Conservation (phyloP, 2,888 invertebrate species). For the Lasioglossum morio region DNA sequence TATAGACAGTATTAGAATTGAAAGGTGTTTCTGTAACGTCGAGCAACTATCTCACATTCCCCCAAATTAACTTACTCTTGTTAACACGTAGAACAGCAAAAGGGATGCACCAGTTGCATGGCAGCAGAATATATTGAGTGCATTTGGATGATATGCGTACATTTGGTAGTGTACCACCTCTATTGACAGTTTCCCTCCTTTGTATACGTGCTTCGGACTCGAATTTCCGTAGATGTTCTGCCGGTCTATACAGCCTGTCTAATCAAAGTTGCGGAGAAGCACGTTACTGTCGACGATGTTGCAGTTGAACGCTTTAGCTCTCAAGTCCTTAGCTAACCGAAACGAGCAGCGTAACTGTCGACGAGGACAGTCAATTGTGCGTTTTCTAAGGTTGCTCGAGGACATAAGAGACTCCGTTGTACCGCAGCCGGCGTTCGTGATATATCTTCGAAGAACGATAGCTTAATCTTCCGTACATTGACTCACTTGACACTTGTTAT, state of each 20-base stretch:
- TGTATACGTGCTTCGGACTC: background rate
- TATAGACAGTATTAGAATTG: background rate
- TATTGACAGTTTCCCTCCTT: background rate
- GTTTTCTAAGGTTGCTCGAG: constrained; percentile 34
- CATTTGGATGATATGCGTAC: background rate
- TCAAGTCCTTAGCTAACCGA: background rate
- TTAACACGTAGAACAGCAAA: background rate
- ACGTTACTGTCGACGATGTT: background rate
- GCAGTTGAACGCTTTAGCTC: constrained; percentile 5
- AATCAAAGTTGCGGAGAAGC: constrained; percentile 43
- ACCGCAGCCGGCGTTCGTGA: background rate
- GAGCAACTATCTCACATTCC: background rate
- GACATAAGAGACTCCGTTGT: background rate
- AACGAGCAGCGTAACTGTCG: constrained; percentile 11
- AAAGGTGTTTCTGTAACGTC: background rate
- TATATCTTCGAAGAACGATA: constrained; percentile 1
- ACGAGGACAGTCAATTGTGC: constrained; percentile 32
- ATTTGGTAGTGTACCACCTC: background rate
- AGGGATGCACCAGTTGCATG: background rate
- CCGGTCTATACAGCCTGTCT: constrained; percentile 5
- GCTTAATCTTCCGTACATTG: background rate
- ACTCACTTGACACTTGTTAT: background rate
- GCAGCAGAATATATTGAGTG: background rate
- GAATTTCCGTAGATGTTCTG: constrained; percentile 34
- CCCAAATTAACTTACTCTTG: background rate